These are phyloP conservation scores for Melanostigma gelatinosum DNA, from an alignment of 2,113 vertebrate genomes.

Conservation along the genomic window DNA sequence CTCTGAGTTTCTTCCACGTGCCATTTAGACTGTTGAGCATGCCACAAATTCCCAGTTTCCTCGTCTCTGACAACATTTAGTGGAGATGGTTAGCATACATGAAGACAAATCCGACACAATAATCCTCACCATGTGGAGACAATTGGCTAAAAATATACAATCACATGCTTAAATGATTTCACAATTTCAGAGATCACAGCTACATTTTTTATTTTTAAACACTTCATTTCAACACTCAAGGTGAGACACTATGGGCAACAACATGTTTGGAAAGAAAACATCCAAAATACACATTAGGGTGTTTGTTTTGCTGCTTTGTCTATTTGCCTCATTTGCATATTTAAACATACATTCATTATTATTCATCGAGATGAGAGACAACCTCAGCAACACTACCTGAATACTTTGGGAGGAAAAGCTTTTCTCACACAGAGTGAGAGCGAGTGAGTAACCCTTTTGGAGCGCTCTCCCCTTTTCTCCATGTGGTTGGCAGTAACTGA, in stretches of 20 bases:
- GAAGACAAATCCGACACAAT: not conserved
- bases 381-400: constrained; percentile 12
- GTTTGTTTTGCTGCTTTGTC: not conserved
- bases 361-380: not conserved
- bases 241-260: not conserved
- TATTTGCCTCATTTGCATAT: not conserved
- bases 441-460: constrained; percentile 48
- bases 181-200: not conserved
- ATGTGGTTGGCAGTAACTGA: constrained; percentile 65
- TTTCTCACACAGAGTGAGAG: constrained; percentile 47
- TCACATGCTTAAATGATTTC: not conserved
- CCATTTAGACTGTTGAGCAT: constrained; percentile 14
- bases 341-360: not conserved
- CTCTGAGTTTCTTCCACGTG: constrained; percentile 16
- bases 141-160: not conserved
- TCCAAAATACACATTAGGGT: not conserved
- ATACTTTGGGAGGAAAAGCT: constrained; percentile 13
- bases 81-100: not conserved
- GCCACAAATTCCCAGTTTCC: constrained; percentile 26
- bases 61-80: constrained; percentile 6
- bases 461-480: constrained; percentile 45
- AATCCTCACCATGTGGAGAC: not conserved
- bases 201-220: not conserved
- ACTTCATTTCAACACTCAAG: not conserved
- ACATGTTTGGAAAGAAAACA: not conserved